Base-by-base conservation (phyloP, 2,888 invertebrate species). In the Liopterus haemorrhoidalis region DNA sequence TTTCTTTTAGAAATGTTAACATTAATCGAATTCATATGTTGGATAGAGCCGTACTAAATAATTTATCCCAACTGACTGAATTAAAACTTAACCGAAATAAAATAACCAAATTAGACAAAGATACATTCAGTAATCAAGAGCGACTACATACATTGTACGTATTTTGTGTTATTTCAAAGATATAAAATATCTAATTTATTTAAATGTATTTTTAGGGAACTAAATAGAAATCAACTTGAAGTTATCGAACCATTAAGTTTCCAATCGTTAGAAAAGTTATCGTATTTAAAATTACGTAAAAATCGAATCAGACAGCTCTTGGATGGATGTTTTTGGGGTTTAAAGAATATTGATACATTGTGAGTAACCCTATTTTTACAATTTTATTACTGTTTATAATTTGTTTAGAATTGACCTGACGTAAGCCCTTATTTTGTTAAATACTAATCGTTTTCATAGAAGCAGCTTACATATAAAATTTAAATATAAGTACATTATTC, bases 241-340 rank as follows among this genome's bases (percentile, higher is more conserved):
- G 77, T 79, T 56, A 83, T 95, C 52, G 83, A 85, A 62, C 85
- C 86, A 46, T 73, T 93, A 41, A 80, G 84, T 41, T 92, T 95
- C 66, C 78, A 82, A 65, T 84, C 83, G 16, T 71, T 93, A 53
- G 75, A 78, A 41, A 78, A 79, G 55, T 70, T 95, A 49, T 78
- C 79, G 38, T 77, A 78, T 38, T 71, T 95, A 28, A 86, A 85
- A 63, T 69, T 95, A 47, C 82, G 83, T 61, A 77, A 83, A 55
- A 95, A 95, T 67, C 76, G 77, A 54, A 87, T 95, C 56, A 73
- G 75, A 42, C 75, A 76, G 56, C 74, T 95, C 44, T 79, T 82
- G 60, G 92, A 92, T 74, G 94, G 91, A 44, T 85, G 91, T 40
- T 95, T 95, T 68, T 91, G 82, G 76, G 88, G 87, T 41, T 78